Conservation (phyloP, 2,888 invertebrate species). For the Ypsolopha scabrella region DNA sequence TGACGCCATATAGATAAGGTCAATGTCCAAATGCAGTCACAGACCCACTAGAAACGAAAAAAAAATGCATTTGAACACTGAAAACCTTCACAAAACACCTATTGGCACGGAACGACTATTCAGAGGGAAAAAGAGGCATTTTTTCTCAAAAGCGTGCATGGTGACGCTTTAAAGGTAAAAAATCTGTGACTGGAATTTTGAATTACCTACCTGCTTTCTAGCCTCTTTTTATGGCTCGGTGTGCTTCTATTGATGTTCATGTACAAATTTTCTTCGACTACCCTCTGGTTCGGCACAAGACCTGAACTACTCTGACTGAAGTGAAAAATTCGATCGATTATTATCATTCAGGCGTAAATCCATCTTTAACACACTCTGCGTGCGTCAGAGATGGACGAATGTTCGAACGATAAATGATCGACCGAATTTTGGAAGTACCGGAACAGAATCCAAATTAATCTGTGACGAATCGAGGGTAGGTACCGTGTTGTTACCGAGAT, state of each 20-base stretch:
- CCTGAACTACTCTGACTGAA: not conserved
- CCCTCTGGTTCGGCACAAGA: slow-evolving; percentile 4
- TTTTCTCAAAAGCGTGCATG: not conserved
- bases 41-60: slow-evolving; percentile 20
- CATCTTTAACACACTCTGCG: too few species aligned
- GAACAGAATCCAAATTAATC: not conserved
- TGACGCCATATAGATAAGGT: slow-evolving; percentile 32
- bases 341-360: too few species aligned
- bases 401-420: too few species aligned
- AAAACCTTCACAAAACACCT: slow-evolving; percentile 19
- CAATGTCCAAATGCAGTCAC: slow-evolving; percentile 53
- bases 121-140: slow-evolving; percentile 22
- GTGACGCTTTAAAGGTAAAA: not conserved
- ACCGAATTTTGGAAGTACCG: too few species aligned
- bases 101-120: slow-evolving; percentile 32
- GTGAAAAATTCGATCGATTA: not conserved
- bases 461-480: not conserved
- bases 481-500: not conserved
- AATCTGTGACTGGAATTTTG: slow-evolving; percentile 63
- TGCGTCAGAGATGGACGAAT: too few species aligned
- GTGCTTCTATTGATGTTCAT: slow-evolving; percentile 54
- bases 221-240: slow-evolving; percentile 63
- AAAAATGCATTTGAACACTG: slow-evolving; percentile 17
- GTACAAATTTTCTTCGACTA: slow-evolving; percentile 6
- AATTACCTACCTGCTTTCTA: slow-evolving; percentile 55